Conservation (phyloP, 2,888 invertebrate genomes). For the Hecatera dysodea region DNA sequence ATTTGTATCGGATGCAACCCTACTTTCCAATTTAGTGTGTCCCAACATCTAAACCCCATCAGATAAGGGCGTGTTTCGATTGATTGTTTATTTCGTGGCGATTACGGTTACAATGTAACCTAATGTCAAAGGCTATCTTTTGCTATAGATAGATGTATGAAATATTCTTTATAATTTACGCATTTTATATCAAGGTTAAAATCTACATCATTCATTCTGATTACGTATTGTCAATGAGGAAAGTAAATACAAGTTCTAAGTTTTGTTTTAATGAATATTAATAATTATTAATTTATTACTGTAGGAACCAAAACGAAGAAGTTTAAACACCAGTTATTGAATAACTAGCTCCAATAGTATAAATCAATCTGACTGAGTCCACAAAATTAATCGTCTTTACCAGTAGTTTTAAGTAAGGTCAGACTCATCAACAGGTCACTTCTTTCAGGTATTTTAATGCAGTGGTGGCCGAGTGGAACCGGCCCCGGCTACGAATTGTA, state of each 20-base stretch:
- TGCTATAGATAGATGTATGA: constrained; percentile 7
- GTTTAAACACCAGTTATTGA: background rate
- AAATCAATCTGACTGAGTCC: background rate
- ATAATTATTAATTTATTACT: background rate
- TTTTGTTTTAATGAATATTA: background rate
- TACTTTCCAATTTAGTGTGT: no score
- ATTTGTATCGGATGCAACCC: no score
- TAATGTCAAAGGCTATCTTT: constrained; percentile 41
- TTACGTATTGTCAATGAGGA: constrained; percentile 6
- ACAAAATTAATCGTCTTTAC: background rate
- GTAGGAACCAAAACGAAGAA: background rate
- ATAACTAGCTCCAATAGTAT: background rate
- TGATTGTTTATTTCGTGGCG: background rate
- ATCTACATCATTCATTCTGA: constrained; percentile 1
- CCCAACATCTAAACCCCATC: no score
- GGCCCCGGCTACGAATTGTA: no score
- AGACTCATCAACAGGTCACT: background rate
- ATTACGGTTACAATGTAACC: no score
- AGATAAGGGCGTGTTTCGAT: no score
- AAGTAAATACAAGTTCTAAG: constrained; percentile 3
- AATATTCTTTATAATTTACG: constrained; percentile 25
- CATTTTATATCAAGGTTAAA: constrained; percentile 32
- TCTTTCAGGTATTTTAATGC: background rate
- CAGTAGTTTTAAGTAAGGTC: no score
- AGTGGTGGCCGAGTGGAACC: no score